Base-by-base conservation (phyloP, 37 sponge, comb jelly and placozoan species). In the Cladorhizidae sp. region DNA sequence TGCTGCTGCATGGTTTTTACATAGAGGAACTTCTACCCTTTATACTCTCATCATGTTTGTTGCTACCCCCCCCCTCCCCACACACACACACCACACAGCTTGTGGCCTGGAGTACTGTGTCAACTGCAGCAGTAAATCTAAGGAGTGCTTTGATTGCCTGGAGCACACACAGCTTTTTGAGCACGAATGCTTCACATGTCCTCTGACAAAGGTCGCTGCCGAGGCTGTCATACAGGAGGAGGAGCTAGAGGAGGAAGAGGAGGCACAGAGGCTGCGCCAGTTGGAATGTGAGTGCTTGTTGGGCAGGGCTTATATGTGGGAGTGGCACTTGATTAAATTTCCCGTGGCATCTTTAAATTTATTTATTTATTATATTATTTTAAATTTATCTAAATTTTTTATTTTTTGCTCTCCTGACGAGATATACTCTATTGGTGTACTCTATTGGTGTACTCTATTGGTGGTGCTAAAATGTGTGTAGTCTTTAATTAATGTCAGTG, bases 51-150 rank as follows among this genome's bases (percentile, higher is more conserved):
- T n/a, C n/a, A n/a, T n/a, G n/a, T n/a, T n/a, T n/a, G n/a, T n/a
- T n/a, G n/a, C n/a, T n/a, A n/a, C n/a, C n/a, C n/a, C 1, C 55
- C 12, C 55, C 8, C 69, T 68, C 69, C 31, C 38, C 31, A 59
- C 17, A 12, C 23, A 1, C 76, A n/a, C 42, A 20, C 22, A 1
- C 17, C 61, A 1, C 40, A 61, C 76, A 68, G 85, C 78, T 26
- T 85, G 85, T 77, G 85, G 76, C 0, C 11, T 79, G 25, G 70
- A 67, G 39, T 49, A 65, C 54, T 87, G 87, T 80, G 75, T 75
- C 20, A 32, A 57, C 45, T 87, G 87, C 65, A 20, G 42, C 14
- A 58, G 54, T 40, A 6, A 1, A 0, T 35, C 7, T 29, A 8
- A 45, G 6, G 61, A 31, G 50, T 67, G 75, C 64, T 22, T 40